These are phyloP conservation scores for Chloropsis hardwickii DNA, from an alignment of 2,113 vertebrate species.

Conservation along the genomic window DNA sequence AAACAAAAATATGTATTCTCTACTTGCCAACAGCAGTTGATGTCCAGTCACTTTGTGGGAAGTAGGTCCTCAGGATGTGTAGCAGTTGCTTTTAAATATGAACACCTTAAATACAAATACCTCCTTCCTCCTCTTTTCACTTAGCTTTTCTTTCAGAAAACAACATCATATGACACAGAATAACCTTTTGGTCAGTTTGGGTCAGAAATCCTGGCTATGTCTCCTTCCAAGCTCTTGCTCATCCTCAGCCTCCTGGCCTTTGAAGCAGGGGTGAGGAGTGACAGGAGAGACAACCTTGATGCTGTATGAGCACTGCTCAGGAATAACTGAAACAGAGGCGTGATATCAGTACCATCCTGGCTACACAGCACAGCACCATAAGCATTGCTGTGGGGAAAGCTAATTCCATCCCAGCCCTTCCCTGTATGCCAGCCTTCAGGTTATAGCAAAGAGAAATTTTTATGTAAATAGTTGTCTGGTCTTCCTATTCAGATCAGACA, in stretches of 20 bases:
- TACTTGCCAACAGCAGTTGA: background rate
- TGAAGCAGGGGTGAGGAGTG: background rate
- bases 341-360: background rate
- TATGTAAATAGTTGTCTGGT: background rate
- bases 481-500: background rate
- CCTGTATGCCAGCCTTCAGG: background rate
- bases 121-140: background rate
- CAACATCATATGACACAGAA: background rate
- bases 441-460: background rate
- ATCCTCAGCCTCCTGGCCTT: rapidly evolving
- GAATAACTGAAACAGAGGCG: background rate
- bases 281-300: background rate
- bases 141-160: background rate
- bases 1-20: background rate
- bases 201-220: background rate
- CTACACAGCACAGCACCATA: background rate
- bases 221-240: background rate
- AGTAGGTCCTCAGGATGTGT: rapidly evolving
- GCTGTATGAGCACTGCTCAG: background rate
- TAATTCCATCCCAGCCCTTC: background rate
- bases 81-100: background rate
- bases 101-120: background rate
- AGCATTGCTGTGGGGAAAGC: background rate
- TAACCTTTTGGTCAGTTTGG: background rate
- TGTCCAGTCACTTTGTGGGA: background rate